Evolutionary conservation across 2,113 vertebrate species (phyloP), one percentile per base, ranked within the genome.

Genomic region (Labeo catla): DNA sequence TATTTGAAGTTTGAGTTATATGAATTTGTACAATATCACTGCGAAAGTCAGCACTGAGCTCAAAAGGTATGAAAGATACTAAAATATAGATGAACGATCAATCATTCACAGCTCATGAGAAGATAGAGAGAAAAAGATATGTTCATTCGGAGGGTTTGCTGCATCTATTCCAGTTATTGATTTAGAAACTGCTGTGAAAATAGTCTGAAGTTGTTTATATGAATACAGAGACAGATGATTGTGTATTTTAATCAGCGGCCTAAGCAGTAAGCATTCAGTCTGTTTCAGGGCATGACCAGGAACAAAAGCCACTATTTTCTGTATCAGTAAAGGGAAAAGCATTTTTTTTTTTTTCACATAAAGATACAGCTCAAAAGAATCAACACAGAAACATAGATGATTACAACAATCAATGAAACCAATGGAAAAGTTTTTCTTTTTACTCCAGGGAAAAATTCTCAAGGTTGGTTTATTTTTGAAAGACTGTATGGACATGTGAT

Each of bases 181-280:
- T 81, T 49, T 45, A 16, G 45, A 49, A 81, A 6, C 15, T 28
- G 59, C 23, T 11, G 21, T 19, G 23, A 28, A 86, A 73, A 54
- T 39, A 8, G 2, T 6, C 34, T 12, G 57, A 72, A 76, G 34
- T 9, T 84, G 15, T 8, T 57, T 59, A 74, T 34, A 77, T 59
- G 59, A 74, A 47, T 57, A 61, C 54, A 81, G 74, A 85, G 49
- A 54, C 5, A 49, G 66, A 68, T 21, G 63, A 68, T 82, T 82
- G 45, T 82, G 80, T 68, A 8, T 50, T 50, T 52, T 68, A 82
- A 82, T 21, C 80, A 50, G 45, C 13, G 36, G 39, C 77, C 21
- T 45, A 15, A 61, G 9, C 77, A 80, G 45, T 68, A 52, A 16
- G 13, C 45, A 11, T 82, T 82, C 9, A 66, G 8, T 34, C 6